Conservation (phyloP, 2,113 vertebrate genomes). For the Egretta garzetta region DNA sequence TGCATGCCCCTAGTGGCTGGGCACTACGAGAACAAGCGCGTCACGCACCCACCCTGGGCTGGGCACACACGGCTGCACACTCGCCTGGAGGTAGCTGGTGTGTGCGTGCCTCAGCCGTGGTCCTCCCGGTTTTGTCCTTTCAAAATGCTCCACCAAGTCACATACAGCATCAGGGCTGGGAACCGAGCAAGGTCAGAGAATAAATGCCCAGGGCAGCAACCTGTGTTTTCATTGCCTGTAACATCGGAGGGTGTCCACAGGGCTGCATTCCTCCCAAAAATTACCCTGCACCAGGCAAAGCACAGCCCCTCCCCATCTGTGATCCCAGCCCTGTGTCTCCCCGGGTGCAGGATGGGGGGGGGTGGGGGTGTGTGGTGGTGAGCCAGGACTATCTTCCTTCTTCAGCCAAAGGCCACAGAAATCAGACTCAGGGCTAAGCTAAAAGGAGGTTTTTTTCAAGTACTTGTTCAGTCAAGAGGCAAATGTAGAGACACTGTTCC, state of each 20-base stretch:
- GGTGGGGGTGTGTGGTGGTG: no score
- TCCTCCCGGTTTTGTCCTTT: neutral
- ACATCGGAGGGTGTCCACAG: fast-evolving
- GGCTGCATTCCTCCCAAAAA: neutral
- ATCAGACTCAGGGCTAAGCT: fast-evolving
- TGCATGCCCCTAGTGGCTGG: fast-evolving
- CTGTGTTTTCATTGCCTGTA: neutral
- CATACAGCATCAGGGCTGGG: no score
- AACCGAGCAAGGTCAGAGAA: neutral
- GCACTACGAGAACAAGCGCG: fast-evolving
- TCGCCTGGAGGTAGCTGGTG: neutral
- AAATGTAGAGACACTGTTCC: neutral
- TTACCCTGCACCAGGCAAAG: neutral
- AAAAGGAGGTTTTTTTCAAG: neutral
- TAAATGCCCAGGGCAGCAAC: neutral
- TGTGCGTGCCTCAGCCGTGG: fast-evolving
- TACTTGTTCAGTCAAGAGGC: neutral
- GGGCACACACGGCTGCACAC: neutral
- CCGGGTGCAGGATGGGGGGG: fast-evolving
- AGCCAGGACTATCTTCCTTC: neutral
- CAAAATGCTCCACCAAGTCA: neutral
- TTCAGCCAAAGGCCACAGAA: neutral
- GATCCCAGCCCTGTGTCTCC: fast-evolving
- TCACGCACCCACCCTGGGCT: neutral
- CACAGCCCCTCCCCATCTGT: neutral